Evolutionary conservation across 2,797 vertebrate species (phyloP), one percentile per base, ranked within the genome.

Genomic region (Lophotriccus pileatus): DNA sequence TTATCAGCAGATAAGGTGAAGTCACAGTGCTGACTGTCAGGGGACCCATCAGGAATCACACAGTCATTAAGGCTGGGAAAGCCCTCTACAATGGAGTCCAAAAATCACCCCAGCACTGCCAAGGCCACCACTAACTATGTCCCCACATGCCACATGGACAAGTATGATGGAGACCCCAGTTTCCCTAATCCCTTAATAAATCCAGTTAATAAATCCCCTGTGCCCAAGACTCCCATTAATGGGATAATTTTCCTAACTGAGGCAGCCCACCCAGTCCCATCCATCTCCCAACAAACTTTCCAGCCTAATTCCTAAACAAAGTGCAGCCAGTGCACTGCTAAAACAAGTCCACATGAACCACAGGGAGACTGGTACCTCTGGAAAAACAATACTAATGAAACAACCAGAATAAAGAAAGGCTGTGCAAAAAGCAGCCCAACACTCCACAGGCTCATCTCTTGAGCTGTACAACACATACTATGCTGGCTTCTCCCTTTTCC

Each of bases 401-500:
- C 6, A 30, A 34, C 2, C 37, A 32, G 64, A 76, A 60, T 2
- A 15, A 24, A 49, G 37, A 56, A 16, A 56, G 5, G 32, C 25
- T 43, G 13, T 7, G 47, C 27, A 60, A 19, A 47, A 72, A 44
- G 14, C 1, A 34, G 19, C 9, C 68, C 24, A 25, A 5, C 7
- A 34, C 9, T 64, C 28, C 37, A 18, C 46, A 72, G n/a, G 37
- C 14, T 46, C 66, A 44, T 13, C 23, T 75, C 34, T 0, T 21
- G 2, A 47, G 24, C 5, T 27, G 28, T 9, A 60, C 22, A n/a
- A 6, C 0, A 30, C 17, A 17, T 8, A 24, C 12, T 10, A 10
- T 7, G 24, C 41, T 41, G n/a, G 44, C 12, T 44, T 55, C 56
- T n/a, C 25, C 0, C 0, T 37, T 34, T 77, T 37, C 41, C 16